Percentiles rank a stretch among this genome's conserved stretches.
Conservation (phyloP, 2,113 vertebrate genomes). For the Peucedramus taeniatus region DNA sequence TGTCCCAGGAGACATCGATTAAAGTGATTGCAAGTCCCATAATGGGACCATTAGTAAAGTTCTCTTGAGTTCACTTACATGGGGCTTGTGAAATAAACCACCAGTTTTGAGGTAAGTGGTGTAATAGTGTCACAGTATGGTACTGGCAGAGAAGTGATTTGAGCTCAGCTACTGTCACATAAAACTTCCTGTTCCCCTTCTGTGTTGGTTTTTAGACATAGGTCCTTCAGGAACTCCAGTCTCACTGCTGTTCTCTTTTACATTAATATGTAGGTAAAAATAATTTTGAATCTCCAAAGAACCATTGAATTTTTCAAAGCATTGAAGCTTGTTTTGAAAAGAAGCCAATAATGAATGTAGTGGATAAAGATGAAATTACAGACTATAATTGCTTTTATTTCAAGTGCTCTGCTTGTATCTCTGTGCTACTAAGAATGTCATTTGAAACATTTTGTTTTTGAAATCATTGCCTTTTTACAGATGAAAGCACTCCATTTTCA, state of each 20-base stretch:
- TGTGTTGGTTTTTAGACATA: background rate
- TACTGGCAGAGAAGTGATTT: background rate
- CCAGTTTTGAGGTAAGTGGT: background rate
- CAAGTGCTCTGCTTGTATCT: background rate
- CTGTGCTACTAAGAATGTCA: background rate
- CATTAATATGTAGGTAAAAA: background rate
- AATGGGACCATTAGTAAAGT: background rate
- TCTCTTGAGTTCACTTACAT: background rate
- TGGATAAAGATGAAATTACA: conserved; percentile 29
- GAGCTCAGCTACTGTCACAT: background rate
- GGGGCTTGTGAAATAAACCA: background rate
- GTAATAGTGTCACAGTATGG: background rate
- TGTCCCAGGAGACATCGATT: background rate
- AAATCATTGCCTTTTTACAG: conserved; percentile 41
- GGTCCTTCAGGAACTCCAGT: background rate
- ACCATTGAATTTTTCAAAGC: background rate
- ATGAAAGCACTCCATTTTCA: conserved; percentile 69
- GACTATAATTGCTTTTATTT: conserved; percentile 38
- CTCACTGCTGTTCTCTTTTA: background rate
- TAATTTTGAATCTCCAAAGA: background rate
- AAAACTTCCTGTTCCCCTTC: background rate
- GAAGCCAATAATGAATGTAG: background rate
- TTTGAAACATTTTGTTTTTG: conserved; percentile 62
- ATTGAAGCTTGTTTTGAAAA: background rate
- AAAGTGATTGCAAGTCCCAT: background rate